Base-by-base conservation (phyloP, 2,113 vertebrate genomes). In the Tachuris rubrigastra region DNA sequence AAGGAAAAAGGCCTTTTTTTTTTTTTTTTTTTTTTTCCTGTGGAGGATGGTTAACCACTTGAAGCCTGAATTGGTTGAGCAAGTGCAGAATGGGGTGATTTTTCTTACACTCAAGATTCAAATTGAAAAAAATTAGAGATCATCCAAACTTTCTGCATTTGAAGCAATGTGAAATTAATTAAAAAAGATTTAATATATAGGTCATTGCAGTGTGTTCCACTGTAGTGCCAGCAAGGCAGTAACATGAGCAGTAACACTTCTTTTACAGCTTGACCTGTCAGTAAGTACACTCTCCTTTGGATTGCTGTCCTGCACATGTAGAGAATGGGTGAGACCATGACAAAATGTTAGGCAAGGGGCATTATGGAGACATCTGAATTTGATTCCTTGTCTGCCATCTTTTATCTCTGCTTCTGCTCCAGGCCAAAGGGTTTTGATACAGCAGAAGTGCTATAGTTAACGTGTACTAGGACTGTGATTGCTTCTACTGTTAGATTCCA, bases 401-500 rank as follows among this genome's bases (percentile, higher is more conserved):
- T 74, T 79, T 49, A 49, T 44, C 31, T 58, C 72, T 33, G 3
- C 37, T 56, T 52, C 71, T 81, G 67, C 76, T 76, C 30, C 60
- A 84, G 35, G 33, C 47, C 35, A 69, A 83, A 50, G 37, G 16
- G 7, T 56, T 56, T 39, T 6, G 20, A 7, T n/a, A 8, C 11
- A 76, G 71, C 44, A 83, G 63, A 58, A 74, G 35, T 3, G 3
- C 8, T 42, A 2, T 30, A 92, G 59, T 39, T 58, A 58, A 58
- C 6, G 0, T 3, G 5, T 13, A 10, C 22, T 5, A 21, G 41
- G 30, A 31, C 28, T 58, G 0, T 9, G 24, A 55, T 21, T 65
- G 44, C 23, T 73, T 44, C 49, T 25, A 4, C 31, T 37, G n/a
- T 35, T 24, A 24, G 15, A 55, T 24, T 65, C 62, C 16, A 18